phyloP scores from a whole-genome alignment of 2,797 vertebrate species.

The Botia kubotai region DNA sequence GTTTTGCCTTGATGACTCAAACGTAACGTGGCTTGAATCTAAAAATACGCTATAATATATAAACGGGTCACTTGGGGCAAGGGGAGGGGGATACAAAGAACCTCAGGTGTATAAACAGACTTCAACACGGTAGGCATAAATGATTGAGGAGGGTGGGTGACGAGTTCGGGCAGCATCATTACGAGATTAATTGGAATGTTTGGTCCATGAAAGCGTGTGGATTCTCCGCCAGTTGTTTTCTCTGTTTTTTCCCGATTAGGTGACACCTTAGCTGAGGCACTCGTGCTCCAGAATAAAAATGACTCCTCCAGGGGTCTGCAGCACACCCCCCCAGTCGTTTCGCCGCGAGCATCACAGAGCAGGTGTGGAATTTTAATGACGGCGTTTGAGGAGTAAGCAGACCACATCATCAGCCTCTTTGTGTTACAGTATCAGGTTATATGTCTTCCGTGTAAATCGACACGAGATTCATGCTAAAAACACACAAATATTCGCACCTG shows the following conservation, averaged over 20 bases:
- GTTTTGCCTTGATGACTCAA: no score
- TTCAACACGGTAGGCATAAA: slow-evolving; percentile 13
- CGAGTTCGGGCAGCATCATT: slow-evolving; percentile 30
- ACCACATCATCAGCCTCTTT: slow-evolving; percentile 38
- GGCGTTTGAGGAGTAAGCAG: slow-evolving; percentile 50
- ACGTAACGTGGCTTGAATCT: neutral
- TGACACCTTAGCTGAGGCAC: slow-evolving; percentile 62
- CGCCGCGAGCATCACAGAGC: slow-evolving; percentile 64
- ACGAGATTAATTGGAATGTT: slow-evolving; percentile 55
- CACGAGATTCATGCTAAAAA: slow-evolving; percentile 15
- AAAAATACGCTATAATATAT: neutral
- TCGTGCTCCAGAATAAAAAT: slow-evolving; percentile 67
- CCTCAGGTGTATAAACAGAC: no score
- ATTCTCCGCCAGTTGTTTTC: slow-evolving; percentile 49
- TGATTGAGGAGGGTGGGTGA: slow-evolving; percentile 1
- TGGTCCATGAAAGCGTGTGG: slow-evolving; percentile 44
- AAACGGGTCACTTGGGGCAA: neutral
- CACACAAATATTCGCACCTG: neutral
- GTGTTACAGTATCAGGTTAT: slow-evolving; percentile 49
- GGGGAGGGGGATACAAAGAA: neutral
- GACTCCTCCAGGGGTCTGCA: slow-evolving; percentile 59
- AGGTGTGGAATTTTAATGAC: slow-evolving; percentile 71
- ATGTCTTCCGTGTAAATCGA: neutral
- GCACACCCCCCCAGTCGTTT: slow-evolving; percentile 65
- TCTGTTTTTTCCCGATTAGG: slow-evolving; percentile 63